Evolutionary conservation across 2,113 vertebrate species (phyloP).

Genomic region (Pelvicachromis taeniatus): DNA sequence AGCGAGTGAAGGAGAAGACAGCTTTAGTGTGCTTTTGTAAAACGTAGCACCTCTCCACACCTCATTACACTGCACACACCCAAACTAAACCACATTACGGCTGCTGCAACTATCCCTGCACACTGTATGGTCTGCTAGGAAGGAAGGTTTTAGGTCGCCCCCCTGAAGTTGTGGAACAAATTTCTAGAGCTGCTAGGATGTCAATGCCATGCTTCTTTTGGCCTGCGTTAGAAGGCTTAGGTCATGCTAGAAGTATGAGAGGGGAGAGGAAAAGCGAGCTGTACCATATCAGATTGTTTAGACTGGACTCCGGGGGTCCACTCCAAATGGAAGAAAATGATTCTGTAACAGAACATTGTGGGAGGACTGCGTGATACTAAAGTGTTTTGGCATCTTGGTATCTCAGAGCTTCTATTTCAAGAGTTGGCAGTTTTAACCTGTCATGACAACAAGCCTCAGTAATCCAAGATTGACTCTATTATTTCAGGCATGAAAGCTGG

Average conservation of each 20-base stretch:
- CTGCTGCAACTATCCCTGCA: neutral
- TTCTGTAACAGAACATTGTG: slow-evolving; percentile 21
- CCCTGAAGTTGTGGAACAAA: slow-evolving; percentile 18
- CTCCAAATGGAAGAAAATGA: slow-evolving; percentile 39
- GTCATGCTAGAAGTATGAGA: slow-evolving; percentile 53
- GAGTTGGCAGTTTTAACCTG: neutral
- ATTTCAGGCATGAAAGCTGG: neutral
- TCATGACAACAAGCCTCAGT: neutral
- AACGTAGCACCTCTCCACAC: neutral
- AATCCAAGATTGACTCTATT: neutral
- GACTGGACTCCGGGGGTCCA: slow-evolving; percentile 44
- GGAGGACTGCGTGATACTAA: slow-evolving; percentile 22
- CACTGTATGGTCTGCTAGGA: neutral
- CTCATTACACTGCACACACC: neutral
- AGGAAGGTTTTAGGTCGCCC: slow-evolving; percentile 37
- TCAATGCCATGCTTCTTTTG: slow-evolving; percentile 43
- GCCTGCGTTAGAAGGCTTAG: slow-evolving; percentile 4
- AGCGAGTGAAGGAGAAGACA: neutral
- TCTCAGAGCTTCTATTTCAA: slow-evolving; percentile 24
- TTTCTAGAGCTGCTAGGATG: slow-evolving; percentile 10
- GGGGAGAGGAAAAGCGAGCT: neutral
- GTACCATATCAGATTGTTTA: slow-evolving; percentile 49
- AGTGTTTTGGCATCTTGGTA: slow-evolving; percentile 29
- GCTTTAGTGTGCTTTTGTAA: neutral
- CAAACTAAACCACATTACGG: neutral